Percentiles rank a stretch among this genome's conserved stretches.
These are phyloP conservation scores for Agonum fuliginosum DNA, from an alignment of 2,888 invertebrate genomes.

Conservation along the genomic window DNA sequence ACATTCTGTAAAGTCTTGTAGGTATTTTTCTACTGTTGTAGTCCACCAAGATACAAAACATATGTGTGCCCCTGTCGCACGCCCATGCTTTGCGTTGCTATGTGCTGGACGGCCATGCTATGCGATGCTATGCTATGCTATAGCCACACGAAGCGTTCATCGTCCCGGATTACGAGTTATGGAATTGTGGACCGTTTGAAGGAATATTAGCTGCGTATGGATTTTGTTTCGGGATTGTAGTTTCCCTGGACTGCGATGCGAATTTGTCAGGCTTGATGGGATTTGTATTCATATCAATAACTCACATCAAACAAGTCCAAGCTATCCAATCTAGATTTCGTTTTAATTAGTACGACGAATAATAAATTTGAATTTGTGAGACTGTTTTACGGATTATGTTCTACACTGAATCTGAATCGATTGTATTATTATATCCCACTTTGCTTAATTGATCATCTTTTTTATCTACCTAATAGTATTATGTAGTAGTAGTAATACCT, in stretches of 20 bases:
- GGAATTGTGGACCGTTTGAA: neutral
- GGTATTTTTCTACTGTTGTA: too few relatives aligned
- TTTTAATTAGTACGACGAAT: neutral
- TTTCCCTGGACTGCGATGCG: neutral
- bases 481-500: too few relatives aligned
- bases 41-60: too few relatives aligned
- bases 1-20: too few relatives aligned
- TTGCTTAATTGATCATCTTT: too few relatives aligned
- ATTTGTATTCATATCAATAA: neutral
- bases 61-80: too few relatives aligned
- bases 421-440: too few relatives aligned
- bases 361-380: neutral
- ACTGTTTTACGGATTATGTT: too few relatives aligned
- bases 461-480: too few relatives aligned
- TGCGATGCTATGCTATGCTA: neutral
- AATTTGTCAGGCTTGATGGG: neutral
- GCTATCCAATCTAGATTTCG: neutral
- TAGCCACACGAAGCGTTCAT: neutral
- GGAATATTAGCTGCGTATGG: conserved; percentile 21
- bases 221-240: conserved; percentile 7
- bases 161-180: conserved; percentile 17
- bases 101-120: neutral
- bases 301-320: too few relatives aligned
- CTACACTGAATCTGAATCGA: too few relatives aligned
- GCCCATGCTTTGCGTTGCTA: neutral